Evolutionary conservation across 2,113 vertebrate species (phyloP).

Genomic region (Crotalus horridus): DNA sequence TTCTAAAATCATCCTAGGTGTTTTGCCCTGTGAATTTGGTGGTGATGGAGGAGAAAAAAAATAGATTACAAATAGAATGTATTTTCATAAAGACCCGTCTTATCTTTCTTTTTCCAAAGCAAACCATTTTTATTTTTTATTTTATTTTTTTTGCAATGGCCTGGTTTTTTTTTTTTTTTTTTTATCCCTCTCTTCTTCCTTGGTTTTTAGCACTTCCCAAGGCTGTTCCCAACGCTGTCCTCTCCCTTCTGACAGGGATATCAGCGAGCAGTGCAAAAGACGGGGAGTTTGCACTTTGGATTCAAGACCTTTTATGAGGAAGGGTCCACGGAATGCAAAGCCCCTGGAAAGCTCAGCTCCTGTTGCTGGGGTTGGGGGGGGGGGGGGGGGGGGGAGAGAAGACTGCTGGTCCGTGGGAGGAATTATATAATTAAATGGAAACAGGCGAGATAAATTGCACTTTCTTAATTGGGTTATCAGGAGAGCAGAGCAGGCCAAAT

Average conservation of each 20-base stretch:
- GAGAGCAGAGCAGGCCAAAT: constrained; percentile 63
- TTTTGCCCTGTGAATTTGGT: background rate
- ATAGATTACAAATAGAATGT: background rate
- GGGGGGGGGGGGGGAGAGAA: constrained; percentile 24
- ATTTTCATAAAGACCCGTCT: background rate
- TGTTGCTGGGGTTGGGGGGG: no score
- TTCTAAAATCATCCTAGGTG: background rate
- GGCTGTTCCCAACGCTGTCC: background rate
- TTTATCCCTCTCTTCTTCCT: background rate
- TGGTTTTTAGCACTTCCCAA: background rate
- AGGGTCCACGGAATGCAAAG: constrained; percentile 57
- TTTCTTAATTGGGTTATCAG: constrained; percentile 71
- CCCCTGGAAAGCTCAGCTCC: constrained; percentile 53
- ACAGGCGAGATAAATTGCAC: constrained; percentile 69
- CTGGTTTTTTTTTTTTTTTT: background rate
- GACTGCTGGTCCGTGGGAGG: constrained; percentile 54
- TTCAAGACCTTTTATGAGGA: constrained; percentile 37
- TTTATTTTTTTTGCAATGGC: no score
- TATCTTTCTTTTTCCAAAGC: background rate
- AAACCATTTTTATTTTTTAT: background rate
- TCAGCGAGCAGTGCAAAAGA: background rate
- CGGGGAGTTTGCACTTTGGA: constrained; percentile 9
- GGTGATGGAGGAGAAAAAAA: background rate
- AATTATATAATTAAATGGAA: constrained; percentile 72
- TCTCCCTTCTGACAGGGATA: background rate